Conservation (phyloP, 2,888 invertebrate species). For the Drosophila bunnanda region DNA sequence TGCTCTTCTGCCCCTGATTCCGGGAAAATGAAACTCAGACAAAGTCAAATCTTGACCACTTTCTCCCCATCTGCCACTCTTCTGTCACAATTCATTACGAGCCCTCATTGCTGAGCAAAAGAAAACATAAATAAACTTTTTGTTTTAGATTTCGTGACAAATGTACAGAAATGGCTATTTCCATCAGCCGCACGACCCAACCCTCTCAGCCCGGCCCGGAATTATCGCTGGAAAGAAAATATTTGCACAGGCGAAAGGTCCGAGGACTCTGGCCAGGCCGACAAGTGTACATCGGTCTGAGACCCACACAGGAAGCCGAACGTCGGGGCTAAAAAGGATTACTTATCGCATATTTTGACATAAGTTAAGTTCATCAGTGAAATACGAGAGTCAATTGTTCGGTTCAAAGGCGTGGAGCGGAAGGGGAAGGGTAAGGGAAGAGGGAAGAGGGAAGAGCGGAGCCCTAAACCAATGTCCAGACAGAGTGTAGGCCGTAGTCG, state of each 20-base stretch:
- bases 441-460: background rate
- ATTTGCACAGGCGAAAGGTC: constrained; percentile 68
- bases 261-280: constrained; percentile 1
- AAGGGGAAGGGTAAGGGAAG: constrained; percentile 12
- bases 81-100: constrained; percentile 73
- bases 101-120: constrained; percentile 39
- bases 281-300: constrained; percentile 18
- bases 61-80: constrained; percentile 24
- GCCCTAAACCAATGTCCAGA: constrained; percentile 52
- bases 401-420: constrained; percentile 6
- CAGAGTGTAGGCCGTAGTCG: constrained; percentile 38
- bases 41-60: constrained; percentile 51
- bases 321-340: constrained; percentile 80
- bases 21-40: constrained; percentile 65
- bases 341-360: constrained; percentile 84
- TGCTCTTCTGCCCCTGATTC: background rate
- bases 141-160: constrained; percentile 78
- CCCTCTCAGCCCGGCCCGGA: constrained; percentile 21
- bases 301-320: constrained; percentile 48
- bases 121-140: constrained; percentile 71
- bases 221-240: constrained; percentile 76
- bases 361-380: constrained; percentile 82
- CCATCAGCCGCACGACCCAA: constrained; percentile 51
- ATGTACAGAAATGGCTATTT: constrained; percentile 63
- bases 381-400: constrained; percentile 80